Base-by-base conservation (phyloP, 1,140 invertebrate species). In the Papilio xuthus region DNA sequence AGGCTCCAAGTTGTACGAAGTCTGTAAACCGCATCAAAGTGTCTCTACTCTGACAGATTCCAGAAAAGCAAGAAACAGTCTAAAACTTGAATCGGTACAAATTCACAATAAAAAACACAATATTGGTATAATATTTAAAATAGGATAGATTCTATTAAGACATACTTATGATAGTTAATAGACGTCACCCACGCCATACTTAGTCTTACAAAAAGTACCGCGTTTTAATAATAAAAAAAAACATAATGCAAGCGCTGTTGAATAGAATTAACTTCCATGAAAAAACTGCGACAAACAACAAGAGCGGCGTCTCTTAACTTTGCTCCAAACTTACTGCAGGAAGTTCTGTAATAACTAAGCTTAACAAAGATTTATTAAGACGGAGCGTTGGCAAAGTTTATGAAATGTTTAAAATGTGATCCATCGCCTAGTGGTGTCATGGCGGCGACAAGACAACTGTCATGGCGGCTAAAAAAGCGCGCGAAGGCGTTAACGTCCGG, bases 341-440 rank as follows among this genome's bases (percentile, higher is more conserved):
- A 74, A 74, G 47, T 56, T 74, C 47, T 32, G 47, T 74, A 74
- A 53, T 50, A 74, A 28, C 28, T 15, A 2, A 42, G 42, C 47
- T 32, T 74, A 74, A 74, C 72, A 74, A 53, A 74, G 72, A 74
- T 74, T 74, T 74, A 74, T 74, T 47, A 74, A 53, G 44, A 74
- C 72, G 72, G 47, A 74, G 72, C 72, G 50, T 53, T 37, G 26
- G 47, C 18, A 50, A 74, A 74, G 44, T 74, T 74, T 74, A 53
- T 74, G 44, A 73, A 74, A 53, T 50, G 72, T 47, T 74, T 56
- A 26, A 50, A 67, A 56, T 26, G 72, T 47, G 42, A 73, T 73
- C 71, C 72, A 32, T 53, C 44, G 37, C 69, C 47, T 15, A 18
- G 1, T 23, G 20, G 44, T 53, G 44, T 74, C 44, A 74, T 53